These are phyloP conservation scores for Progne subis DNA, from an alignment of 2,113 vertebrate genomes.

Conservation along the genomic window DNA sequence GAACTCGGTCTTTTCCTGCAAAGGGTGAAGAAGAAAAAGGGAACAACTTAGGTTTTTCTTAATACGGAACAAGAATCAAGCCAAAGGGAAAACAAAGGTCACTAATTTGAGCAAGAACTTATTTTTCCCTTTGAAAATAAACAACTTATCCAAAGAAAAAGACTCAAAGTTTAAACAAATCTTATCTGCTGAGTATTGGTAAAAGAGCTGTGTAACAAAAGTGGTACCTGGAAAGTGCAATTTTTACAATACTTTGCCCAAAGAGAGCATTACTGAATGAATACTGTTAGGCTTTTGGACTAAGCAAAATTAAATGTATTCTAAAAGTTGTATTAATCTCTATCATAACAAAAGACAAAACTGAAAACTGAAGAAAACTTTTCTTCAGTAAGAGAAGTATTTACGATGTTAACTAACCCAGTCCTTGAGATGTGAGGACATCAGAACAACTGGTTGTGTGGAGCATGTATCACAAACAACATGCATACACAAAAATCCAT, in stretches of 20 bases:
- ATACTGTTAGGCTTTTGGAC: background rate
- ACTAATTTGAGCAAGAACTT: background rate
- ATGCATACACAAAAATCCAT: background rate
- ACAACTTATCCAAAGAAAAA: background rate
- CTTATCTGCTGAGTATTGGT: background rate
- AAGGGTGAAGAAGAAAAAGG: background rate
- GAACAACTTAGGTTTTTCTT: background rate
- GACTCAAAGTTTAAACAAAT: background rate
- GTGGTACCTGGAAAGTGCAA: background rate
- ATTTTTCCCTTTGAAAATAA: background rate
- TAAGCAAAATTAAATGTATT: background rate
- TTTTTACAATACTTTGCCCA: background rate
- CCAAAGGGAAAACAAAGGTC: background rate
- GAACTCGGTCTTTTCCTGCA: background rate
- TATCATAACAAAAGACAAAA: background rate
- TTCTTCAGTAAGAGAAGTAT: background rate
- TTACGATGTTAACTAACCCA: background rate
- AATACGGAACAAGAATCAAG: background rate
- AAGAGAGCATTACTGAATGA: background rate
- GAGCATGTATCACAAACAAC: background rate
- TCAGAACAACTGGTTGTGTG: background rate
- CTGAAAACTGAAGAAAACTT: background rate
- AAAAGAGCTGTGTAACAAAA: background rate
- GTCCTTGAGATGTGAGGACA: background rate
- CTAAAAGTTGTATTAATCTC: background rate